Percentiles rank a stretch among this genome's conserved stretches.
These are phyloP conservation scores for Chrysomela aeneicollis DNA, from an alignment of 2,888 invertebrate species.

Conservation along the genomic window DNA sequence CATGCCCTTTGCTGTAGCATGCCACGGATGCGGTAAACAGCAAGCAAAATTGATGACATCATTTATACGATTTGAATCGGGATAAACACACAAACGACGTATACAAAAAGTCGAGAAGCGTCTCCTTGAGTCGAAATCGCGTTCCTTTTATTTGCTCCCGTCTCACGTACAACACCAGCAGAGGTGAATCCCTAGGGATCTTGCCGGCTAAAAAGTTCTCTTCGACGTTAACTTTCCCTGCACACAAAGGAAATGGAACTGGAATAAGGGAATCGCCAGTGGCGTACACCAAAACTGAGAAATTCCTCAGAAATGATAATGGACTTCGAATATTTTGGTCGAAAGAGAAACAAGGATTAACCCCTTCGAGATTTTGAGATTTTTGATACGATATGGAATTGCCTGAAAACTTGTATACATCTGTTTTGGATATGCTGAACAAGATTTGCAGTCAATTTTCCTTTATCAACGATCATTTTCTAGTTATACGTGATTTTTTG, in stretches of 20 bases:
- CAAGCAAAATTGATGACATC: constrained; percentile 32
- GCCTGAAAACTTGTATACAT: no score
- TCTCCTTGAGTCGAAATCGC: constrained; percentile 42
- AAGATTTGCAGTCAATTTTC: no score
- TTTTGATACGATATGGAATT: no score
- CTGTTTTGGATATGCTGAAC: no score
- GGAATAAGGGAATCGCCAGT: constrained; percentile 22
- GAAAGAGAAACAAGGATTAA: no score
- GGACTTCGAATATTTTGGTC: no score
- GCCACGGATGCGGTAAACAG: neutral
- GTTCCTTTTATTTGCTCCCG: constrained; percentile 56
- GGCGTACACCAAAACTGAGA: neutral
- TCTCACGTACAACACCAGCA: constrained; percentile 54
- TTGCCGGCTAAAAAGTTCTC: constrained; percentile 55
- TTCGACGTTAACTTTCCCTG: constrained; percentile 55
- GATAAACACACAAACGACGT: constrained; percentile 23
- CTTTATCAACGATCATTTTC: no score
- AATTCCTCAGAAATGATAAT: neutral
- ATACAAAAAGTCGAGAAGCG: constrained; percentile 26
- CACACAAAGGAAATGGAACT: constrained; percentile 53
- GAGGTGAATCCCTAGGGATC: constrained; percentile 56
- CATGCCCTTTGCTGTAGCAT: neutral
- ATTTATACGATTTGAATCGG: constrained; percentile 39
- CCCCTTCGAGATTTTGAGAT: no score
- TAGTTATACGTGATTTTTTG: no score